Evolutionary conservation across 1,140 invertebrate species (phyloP).

Genomic region (Mycetomoellerius zeteki): DNA sequence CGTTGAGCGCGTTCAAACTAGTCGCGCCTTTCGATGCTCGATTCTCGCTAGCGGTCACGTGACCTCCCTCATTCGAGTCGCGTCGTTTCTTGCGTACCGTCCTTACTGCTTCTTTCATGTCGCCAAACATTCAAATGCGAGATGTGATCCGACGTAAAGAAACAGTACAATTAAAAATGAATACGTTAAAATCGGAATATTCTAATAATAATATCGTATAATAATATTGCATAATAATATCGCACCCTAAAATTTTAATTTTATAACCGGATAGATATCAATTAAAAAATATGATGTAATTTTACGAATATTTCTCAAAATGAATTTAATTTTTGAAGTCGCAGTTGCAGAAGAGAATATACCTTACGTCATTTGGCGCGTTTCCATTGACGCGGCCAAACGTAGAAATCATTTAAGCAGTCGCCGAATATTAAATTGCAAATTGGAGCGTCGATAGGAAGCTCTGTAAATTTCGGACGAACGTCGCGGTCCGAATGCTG

Average conservation of each 20-base stretch:
- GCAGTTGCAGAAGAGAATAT: background rate
- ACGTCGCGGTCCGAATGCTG: background rate
- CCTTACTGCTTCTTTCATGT: conserved; percentile 6
- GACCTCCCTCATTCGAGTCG: background rate
- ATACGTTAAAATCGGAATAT: background rate
- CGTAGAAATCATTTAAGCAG: background rate
- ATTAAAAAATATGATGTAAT: background rate
- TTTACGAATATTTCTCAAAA: background rate
- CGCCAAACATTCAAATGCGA: background rate
- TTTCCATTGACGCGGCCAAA: conserved; percentile 7
- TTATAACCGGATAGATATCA: background rate
- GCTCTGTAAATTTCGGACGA: background rate
- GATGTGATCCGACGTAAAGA: background rate
- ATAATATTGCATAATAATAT: background rate
- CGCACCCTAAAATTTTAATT: background rate
- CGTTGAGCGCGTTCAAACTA: conserved; percentile 40
- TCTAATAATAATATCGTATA: background rate
- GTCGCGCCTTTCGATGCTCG: conserved; percentile 42
- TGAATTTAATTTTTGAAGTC: background rate
- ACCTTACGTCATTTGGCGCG: background rate
- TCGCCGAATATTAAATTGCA: background rate
- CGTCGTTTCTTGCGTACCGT: background rate
- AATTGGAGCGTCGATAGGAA: background rate
- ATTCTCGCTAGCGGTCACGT: conserved; percentile 16
- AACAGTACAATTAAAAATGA: background rate